phyloP scores from a whole-genome alignment of 2,113 vertebrate species.

The Macheiramphus alcinus region DNA sequence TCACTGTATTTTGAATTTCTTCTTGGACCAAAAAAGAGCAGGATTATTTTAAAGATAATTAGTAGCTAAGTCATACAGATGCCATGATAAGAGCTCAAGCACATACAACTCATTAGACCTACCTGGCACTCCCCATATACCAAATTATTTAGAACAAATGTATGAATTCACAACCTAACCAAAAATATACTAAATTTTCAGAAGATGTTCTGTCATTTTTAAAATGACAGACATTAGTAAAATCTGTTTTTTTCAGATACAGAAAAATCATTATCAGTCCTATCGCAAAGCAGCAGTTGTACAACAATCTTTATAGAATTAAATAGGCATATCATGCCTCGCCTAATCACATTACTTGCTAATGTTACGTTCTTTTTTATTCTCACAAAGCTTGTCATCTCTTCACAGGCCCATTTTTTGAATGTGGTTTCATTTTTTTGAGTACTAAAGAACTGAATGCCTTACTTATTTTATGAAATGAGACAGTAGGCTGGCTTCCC shows the following conservation, averaged over 20 bases:
- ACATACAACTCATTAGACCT: background rate
- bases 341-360: background rate
- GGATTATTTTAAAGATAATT: background rate
- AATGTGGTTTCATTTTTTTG: background rate
- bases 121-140: background rate
- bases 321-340: background rate
- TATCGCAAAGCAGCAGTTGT: background rate
- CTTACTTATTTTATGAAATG: conserved; percentile 2
- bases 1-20: background rate
- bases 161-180: background rate
- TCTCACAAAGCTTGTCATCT: background rate
- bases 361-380: background rate
- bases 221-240: background rate
- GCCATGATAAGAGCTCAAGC: background rate
- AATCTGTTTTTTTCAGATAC: background rate
- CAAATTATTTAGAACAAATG: background rate
- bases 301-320: background rate
- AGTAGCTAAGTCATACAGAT: background rate
- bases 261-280: background rate
- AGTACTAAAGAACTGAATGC: background rate
- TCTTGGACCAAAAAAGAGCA: background rate
- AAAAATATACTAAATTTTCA: background rate
- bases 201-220: background rate
- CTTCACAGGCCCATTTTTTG: background rate
- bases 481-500: background rate